A percentile compares a stretch with the other conserved stretches of the same genome.
Conservation (phyloP, 2,113 vertebrate genomes). For the Petroica traversi region DNA sequence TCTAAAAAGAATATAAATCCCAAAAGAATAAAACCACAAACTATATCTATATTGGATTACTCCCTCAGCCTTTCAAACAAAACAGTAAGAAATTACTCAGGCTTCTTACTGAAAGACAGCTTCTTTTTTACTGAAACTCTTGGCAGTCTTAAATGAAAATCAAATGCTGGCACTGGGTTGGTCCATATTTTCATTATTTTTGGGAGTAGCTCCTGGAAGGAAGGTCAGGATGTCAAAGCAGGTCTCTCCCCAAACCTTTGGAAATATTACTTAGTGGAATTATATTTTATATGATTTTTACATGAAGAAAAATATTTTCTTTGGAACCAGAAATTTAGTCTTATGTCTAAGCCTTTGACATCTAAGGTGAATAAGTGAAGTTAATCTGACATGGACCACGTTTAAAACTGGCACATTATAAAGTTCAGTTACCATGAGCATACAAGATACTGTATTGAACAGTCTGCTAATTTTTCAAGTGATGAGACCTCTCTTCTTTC, state of each 20-base stretch:
- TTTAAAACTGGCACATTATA: neutral
- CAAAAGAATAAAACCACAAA: neutral
- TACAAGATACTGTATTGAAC: neutral
- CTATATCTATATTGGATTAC: neutral
- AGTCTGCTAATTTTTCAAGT: neutral
- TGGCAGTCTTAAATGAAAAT: neutral
- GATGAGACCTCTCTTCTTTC: neutral
- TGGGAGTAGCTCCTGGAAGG: neutral
- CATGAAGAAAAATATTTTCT: neutral
- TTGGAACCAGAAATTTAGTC: neutral
- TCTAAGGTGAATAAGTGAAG: neutral
- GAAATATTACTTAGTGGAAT: neutral
- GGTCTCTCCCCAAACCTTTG: neutral
- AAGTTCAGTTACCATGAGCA: neutral
- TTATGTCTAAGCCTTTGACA: neutral
- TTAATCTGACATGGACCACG: neutral
- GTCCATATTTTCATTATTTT: neutral
- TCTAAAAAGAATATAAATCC: neutral
- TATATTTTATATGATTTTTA: neutral
- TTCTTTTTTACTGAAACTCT: slow-evolving; percentile 17
- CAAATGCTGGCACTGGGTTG: neutral
- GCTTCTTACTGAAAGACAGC: neutral
- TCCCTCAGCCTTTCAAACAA: neutral
- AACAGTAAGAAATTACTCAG: neutral
- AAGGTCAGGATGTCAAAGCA: neutral